Conservation (phyloP, 2,888 invertebrate genomes). For the Caenorhabditis sp. region DNA sequence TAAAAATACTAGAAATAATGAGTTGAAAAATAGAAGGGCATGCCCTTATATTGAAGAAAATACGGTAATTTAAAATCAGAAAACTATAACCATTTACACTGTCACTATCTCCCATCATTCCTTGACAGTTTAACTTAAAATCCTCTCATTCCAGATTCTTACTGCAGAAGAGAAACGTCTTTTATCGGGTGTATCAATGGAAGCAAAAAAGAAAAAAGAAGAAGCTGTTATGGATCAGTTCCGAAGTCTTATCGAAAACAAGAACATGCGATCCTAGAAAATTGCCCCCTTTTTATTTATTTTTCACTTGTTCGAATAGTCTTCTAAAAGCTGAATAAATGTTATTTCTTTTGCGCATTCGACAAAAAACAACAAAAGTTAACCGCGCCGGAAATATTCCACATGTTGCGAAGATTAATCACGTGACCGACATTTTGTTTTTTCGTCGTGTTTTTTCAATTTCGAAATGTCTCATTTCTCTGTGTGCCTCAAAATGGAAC, state of each 20-base stretch:
- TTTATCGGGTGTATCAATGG: slow-evolving; percentile 95
- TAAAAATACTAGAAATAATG: too few relatives aligned
- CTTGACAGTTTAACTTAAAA: too few relatives aligned
- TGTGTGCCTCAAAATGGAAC: neutral
- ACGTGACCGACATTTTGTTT: neutral
- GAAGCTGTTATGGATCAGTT: slow-evolving; percentile 94
- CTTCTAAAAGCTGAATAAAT: neutral
- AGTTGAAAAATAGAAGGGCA: too few relatives aligned
- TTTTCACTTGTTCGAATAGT: slow-evolving; percentile 1
- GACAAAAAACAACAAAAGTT: neutral
- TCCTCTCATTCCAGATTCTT: slow-evolving; percentile 53
- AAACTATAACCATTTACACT: neutral
- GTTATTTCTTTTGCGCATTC: neutral
- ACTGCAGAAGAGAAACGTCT: slow-evolving; percentile 95
- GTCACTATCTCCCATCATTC: neutral
- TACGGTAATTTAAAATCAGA: too few relatives aligned
- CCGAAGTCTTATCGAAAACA: slow-evolving; percentile 80
- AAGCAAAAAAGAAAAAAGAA: slow-evolving; percentile 93
- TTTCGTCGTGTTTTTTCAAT: neutral
- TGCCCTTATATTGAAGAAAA: too few relatives aligned
- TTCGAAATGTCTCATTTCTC: neutral
- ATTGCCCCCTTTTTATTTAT: neutral
- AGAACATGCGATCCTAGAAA: slow-evolving; percentile 28
- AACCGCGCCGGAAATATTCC: slow-evolving; percentile 1
- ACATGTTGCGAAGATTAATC: slow-evolving; percentile 5